Evolutionary conservation across 2,797 vertebrate genomes (phyloP).

Genomic region (Chiroxiphia lanceolata): DNA sequence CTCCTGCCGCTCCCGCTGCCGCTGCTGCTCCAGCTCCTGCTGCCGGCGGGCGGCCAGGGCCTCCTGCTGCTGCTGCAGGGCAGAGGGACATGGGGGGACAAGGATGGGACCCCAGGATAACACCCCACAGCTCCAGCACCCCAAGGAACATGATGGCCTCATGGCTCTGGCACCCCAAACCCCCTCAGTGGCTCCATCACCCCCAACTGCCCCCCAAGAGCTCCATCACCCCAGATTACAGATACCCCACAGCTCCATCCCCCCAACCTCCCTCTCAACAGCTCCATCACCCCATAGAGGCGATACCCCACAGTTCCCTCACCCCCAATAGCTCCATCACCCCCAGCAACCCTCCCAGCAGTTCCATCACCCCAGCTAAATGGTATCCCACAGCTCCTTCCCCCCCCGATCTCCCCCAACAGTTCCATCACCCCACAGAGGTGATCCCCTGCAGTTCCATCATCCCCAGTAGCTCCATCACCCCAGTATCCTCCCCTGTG

Average conservation of each 20-base stretch:
- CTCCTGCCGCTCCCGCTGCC: constrained; percentile 90
- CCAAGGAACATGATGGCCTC: background rate
- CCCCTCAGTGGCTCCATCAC: no score
- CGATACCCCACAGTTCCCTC: background rate
- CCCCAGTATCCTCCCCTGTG: no score
- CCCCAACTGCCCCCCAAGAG: no score
- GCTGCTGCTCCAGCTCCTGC: constrained; percentile 93
- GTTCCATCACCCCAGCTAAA: background rate
- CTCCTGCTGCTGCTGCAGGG: constrained; percentile 91
- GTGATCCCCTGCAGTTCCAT: background rate
- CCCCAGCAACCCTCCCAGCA: background rate
- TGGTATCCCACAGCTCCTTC: no score
- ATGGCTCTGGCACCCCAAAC: background rate
- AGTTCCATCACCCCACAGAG: no score
- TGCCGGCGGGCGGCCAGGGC: constrained; percentile 90
- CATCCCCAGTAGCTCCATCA: background rate
- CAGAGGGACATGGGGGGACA: background rate
- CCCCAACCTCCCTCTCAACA: background rate
- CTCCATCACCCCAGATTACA: background rate
- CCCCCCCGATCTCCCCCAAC: no score
- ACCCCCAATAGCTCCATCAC: background rate
- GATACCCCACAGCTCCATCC: background rate
- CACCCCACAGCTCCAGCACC: background rate
- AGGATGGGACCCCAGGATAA: background rate
- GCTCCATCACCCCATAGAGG: background rate